A percentile compares a stretch with the other conserved stretches of the same genome.
Evolutionary conservation across 2,797 vertebrate genomes (phyloP).

Genomic region (Protosalanx chinensis): DNA sequence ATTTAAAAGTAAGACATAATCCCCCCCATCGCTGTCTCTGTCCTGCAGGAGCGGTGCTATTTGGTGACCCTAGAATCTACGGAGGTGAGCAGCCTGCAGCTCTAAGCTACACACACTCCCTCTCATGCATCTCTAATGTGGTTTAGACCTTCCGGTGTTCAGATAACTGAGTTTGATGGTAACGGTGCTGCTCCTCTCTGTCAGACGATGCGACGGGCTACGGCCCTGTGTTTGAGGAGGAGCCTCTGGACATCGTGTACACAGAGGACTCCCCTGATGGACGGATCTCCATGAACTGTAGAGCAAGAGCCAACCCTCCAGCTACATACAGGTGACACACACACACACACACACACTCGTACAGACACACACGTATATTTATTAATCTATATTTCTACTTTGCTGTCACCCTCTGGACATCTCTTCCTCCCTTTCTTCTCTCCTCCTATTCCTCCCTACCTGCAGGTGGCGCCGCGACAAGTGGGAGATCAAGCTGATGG

Average conservation of each 20-base stretch:
- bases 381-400: background rate
- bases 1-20: background rate
- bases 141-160: background rate
- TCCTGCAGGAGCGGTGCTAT: constrained; percentile 64
- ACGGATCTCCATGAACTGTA: constrained; percentile 95
- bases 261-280: constrained; percentile 91
- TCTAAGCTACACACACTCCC: background rate
- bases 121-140: background rate
- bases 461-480: constrained; percentile 91
- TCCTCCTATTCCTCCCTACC: background rate
- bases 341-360: background rate
- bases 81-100: constrained; percentile 55
- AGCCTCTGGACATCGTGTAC: constrained; percentile 93
- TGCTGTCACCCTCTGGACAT: background rate
- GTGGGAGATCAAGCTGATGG: constrained; percentile 91
- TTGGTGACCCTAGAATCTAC: constrained; percentile 72
- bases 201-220: constrained; percentile 93
- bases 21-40: background rate
- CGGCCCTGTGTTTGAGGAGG: constrained; percentile 97
- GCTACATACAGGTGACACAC: constrained; percentile 85
- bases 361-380: background rate
- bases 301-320: constrained; percentile 87
- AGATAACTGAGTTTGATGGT: background rate
- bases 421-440: background rate
- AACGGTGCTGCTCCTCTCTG: background rate